A percentile compares a stretch with the other conserved stretches of the same genome.
These are phyloP conservation scores for Pterocles burchelli DNA, from an alignment of 2,113 vertebrate genomes.

Conservation along the genomic window DNA sequence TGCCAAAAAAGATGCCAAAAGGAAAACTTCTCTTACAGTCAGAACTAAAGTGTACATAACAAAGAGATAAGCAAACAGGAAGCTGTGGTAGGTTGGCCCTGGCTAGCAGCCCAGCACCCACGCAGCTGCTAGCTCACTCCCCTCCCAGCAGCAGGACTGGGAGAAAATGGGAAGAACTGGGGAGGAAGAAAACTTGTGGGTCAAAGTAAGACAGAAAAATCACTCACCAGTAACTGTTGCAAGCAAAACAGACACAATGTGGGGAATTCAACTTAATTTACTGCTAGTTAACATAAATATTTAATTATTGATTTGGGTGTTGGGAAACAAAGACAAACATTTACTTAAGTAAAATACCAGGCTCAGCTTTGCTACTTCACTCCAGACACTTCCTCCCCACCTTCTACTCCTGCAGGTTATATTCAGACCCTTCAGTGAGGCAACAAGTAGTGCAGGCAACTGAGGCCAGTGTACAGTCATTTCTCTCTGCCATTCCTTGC, in stretches of 20 bases:
- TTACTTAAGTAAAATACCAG: neutral
- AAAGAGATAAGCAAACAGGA: neutral
- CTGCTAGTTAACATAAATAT: neutral
- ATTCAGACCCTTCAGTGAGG: neutral
- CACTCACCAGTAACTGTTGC: neutral
- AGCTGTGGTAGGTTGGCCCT: neutral
- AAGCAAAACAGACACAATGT: neutral
- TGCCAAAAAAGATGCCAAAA: neutral
- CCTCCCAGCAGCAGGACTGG: neutral
- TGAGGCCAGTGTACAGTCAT: too few species aligned
- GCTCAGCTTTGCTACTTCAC: neutral
- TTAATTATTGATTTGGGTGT: neutral
- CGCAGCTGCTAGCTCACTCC: neutral
- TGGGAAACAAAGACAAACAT: neutral
- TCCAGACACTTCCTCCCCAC: neutral
- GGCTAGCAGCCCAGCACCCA: neutral
- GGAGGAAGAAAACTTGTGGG: neutral
- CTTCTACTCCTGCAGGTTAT: neutral
- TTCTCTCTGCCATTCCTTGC: neutral
- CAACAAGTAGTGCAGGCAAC: fast-evolving
- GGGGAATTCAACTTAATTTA: neutral
- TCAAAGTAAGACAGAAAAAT: neutral
- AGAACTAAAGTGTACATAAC: neutral
- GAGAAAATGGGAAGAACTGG: neutral
- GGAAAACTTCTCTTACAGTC: neutral